Evolutionary conservation across 2,888 invertebrate genomes (phyloP).

Genomic region (Parnassius apollo): DNA sequence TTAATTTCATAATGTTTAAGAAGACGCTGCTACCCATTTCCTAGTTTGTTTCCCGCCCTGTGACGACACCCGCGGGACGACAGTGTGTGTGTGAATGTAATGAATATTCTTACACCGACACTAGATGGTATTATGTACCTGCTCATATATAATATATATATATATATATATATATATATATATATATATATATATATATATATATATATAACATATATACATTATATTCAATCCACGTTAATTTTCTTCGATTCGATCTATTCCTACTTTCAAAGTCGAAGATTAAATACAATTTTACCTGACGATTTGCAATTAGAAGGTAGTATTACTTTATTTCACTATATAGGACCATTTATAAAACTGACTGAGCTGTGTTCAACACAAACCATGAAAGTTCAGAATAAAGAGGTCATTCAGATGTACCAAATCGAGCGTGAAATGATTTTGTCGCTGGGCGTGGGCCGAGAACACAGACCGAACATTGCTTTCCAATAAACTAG

Average conservation of each 20-base stretch:
- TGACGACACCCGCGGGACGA: too few species aligned
- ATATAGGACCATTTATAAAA: slow-evolving; percentile 14
- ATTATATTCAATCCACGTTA: slow-evolving; percentile 10
- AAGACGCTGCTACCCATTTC: too few species aligned
- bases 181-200: too few species aligned
- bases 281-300: slow-evolving; percentile 13
- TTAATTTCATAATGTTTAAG: too few species aligned
- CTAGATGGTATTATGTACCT: too few species aligned
- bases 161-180: too few species aligned
- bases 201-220: too few species aligned
- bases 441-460: slow-evolving; percentile 61
- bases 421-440: slow-evolving; percentile 65
- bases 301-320: too few species aligned
- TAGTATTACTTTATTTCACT: not conserved
- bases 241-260: not conserved
- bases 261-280: slow-evolving; percentile 8
- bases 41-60: too few species aligned
- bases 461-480: slow-evolving; percentile 38
- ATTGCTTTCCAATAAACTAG: slow-evolving; percentile 37
- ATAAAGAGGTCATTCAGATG: slow-evolving; percentile 60
- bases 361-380: slow-evolving; percentile 42
- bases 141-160: too few species aligned
- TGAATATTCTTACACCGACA: too few species aligned
- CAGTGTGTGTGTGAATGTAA: too few species aligned
- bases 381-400: slow-evolving; percentile 45